Conservation (phyloP, 2,113 vertebrate species). For the Drymodes brunneopygia region DNA sequence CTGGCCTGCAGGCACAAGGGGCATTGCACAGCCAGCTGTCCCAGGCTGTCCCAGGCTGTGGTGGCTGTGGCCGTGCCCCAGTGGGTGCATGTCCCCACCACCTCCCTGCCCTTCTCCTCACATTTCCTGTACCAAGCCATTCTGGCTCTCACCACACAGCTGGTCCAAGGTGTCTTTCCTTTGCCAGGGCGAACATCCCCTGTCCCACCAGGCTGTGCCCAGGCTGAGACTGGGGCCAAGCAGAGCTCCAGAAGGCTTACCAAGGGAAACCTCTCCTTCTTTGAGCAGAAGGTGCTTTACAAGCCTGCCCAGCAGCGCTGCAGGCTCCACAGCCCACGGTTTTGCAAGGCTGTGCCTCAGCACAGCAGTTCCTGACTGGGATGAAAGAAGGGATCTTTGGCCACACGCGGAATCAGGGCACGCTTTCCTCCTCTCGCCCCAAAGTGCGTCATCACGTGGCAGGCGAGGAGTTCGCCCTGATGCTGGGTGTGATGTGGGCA, state of each 20-base stretch:
- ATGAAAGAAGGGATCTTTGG: not conserved
- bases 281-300: not conserved
- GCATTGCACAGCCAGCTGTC: not conserved
- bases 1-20: not conserved
- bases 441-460: not conserved
- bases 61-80: rapidly evolving
- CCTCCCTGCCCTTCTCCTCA: not conserved
- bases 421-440: not conserved
- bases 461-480: rapidly evolving
- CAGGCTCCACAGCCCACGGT: not conserved
- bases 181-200: not conserved
- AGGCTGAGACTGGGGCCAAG: not conserved
- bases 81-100: rapidly evolving
- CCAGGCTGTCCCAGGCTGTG: not conserved
- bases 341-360: not conserved
- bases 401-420: not conserved
- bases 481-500: not conserved
- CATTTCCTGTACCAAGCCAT: not conserved
- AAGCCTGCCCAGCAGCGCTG: not conserved
- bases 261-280: not conserved
- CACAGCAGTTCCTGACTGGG: not conserved
- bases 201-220: not conserved
- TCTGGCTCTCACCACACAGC: not conserved
- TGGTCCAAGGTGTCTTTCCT: rapidly evolving
- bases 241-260: not conserved